Conservation (phyloP, 2,888 invertebrate genomes). For the Malachius bipustulatus region DNA sequence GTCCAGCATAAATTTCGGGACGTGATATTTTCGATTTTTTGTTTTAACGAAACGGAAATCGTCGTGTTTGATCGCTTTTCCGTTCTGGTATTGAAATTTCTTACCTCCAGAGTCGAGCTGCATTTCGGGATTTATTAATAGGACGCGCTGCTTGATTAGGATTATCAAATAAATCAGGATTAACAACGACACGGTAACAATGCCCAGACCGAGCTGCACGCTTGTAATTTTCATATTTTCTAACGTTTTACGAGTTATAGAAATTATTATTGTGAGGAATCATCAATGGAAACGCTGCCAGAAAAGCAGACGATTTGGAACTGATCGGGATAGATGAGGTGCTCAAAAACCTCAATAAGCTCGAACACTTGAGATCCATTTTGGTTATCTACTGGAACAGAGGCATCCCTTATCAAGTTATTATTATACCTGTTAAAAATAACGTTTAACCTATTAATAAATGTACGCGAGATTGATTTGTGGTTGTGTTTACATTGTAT, state of each 20-base stretch:
- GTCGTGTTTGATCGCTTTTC: too few relatives aligned
- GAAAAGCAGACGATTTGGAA: too few relatives aligned
- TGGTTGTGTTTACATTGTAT: too few relatives aligned
- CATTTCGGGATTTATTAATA: neutral
- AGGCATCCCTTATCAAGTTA: neutral
- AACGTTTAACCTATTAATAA: neutral
- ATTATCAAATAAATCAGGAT: neutral
- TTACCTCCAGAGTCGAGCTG: neutral
- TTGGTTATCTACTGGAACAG: neutral
- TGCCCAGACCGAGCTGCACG: neutral
- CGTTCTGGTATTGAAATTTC: too few relatives aligned
- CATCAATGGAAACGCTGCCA: too few relatives aligned
- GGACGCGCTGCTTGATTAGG: neutral
- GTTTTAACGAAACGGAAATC: too few relatives aligned
- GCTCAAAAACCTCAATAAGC: too few relatives aligned
- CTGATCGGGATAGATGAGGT: too few relatives aligned
- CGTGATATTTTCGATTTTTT: constrained; percentile 25
- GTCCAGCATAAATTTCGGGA: constrained; percentile 36
- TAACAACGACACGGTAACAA: neutral
- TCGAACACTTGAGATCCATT: constrained; percentile 3
- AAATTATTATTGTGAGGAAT: too few relatives aligned
- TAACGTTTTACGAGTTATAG: too few relatives aligned
- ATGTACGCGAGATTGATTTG: neutral
- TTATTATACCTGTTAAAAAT: constrained; percentile 2
- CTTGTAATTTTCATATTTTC: neutral